Evolutionary conservation across 1,140 invertebrate species (phyloP).

Genomic region (Dermatophagoides farinae): DNA sequence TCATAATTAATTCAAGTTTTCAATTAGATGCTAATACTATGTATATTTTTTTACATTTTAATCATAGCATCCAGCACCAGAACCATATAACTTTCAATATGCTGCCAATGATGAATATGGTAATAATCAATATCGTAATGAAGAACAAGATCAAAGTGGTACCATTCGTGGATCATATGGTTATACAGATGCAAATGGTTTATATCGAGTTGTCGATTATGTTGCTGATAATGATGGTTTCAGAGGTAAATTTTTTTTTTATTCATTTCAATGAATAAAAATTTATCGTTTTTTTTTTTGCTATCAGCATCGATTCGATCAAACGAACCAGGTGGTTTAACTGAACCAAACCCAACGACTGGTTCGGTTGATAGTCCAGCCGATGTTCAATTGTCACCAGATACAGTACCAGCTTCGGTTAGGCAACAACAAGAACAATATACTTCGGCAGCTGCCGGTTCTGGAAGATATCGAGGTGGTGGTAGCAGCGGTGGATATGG

Average conservation of each 20-base stretch:
- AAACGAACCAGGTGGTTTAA: slow-evolving; percentile 16
- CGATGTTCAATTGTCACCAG: slow-evolving; percentile 2
- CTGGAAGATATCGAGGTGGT: not conserved
- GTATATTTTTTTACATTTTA: too few species aligned
- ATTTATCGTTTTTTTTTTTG: not conserved
- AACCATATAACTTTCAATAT: slow-evolving; percentile 18
- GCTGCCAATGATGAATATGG: slow-evolving; percentile 17
- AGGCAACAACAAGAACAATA: slow-evolving; percentile 3
- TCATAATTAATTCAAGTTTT: not conserved
- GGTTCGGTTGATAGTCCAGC: slow-evolving; percentile 9
- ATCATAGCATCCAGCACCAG: not conserved
- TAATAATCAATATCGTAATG: slow-evolving; percentile 16
- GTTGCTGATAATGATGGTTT: slow-evolving; percentile 18
- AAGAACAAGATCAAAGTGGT: slow-evolving; percentile 15
- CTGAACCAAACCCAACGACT: slow-evolving; percentile 1
- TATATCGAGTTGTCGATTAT: slow-evolving; percentile 18
- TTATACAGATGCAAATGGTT: slow-evolving; percentile 16
- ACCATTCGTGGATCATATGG: slow-evolving; percentile 19
- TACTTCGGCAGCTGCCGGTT: not conserved
- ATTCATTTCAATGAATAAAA: too few species aligned
- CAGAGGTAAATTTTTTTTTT: slow-evolving; percentile 26
- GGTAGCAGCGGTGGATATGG: not conserved
- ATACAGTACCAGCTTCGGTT: slow-evolving; percentile 10
- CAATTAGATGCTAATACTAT: too few species aligned
- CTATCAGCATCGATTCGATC: slow-evolving; percentile 8